A percentile compares a stretch with the other conserved stretches of the same genome.
Conservation (phyloP, 2,888 invertebrate genomes). For the Drosophila cracens region DNA sequence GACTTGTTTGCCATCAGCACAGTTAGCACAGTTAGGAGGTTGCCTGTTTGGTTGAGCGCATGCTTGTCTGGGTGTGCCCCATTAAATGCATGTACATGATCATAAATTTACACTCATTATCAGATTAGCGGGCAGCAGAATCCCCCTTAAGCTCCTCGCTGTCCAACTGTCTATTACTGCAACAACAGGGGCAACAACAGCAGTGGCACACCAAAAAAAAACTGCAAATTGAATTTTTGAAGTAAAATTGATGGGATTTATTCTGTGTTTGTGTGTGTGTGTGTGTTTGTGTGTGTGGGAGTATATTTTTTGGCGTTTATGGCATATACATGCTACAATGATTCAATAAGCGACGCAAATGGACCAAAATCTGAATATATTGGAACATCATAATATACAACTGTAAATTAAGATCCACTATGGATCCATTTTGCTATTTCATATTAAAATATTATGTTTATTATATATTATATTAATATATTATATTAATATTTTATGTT, state of each 20-base stretch:
- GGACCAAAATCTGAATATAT: background rate
- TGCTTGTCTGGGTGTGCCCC: conserved; percentile 28
- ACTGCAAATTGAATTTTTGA: conserved; percentile 65
- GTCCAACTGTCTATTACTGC: conserved; percentile 1
- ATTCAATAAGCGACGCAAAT: background rate
- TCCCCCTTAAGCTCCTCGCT: background rate
- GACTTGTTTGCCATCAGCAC: conserved; percentile 1
- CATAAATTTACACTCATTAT: conserved; percentile 79
- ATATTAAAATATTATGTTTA: background rate
- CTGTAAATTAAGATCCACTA: background rate
- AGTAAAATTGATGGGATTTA: conserved; percentile 57
- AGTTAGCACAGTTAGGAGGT: background rate
- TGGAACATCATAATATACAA: background rate
- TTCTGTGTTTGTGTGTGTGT: background rate
- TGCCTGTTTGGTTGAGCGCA: background rate
- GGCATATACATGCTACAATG: background rate
- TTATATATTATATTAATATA: no score
- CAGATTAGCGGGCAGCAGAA: conserved; percentile 65
- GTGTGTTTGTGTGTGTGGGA: no score
- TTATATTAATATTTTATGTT: background rate
- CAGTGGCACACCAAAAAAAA: background rate
- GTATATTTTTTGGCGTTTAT: background rate
- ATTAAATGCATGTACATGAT: conserved; percentile 76
- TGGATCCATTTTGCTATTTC: background rate
- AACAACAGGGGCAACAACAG: conserved; percentile 19